Conservation (phyloP, 2,113 vertebrate genomes). For the Leptocoma aspasia region DNA sequence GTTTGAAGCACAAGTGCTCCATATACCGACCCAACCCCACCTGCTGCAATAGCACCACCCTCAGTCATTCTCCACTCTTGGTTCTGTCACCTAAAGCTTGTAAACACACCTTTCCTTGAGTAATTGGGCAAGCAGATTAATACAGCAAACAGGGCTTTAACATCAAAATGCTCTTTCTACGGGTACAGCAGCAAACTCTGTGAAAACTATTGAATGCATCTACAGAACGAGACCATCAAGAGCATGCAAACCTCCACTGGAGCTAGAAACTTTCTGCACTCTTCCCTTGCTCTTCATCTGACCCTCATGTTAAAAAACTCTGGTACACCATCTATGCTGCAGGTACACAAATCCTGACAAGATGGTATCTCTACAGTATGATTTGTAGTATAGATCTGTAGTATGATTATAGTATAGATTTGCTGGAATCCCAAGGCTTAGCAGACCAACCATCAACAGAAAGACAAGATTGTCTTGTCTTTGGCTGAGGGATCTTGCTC, state of each 20-base stretch:
- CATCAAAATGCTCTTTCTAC: background rate
- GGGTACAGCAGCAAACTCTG: background rate
- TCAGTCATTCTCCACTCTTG: background rate
- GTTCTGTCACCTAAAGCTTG: background rate
- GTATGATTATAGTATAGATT: no score
- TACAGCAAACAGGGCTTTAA: background rate
- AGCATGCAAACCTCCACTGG: background rate
- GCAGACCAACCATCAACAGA: background rate
- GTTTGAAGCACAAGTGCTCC: background rate
- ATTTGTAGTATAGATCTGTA: no score
- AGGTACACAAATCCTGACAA: background rate
- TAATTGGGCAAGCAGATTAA: background rate
- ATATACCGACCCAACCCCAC: background rate
- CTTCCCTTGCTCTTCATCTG: background rate
- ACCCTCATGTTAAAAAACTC: background rate
- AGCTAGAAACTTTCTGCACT: background rate
- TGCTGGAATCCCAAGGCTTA: background rate
- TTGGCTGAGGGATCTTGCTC: background rate
- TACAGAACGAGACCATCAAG: background rate
- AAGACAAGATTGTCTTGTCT: background rate
- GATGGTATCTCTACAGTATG: accelerated
- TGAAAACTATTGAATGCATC: background rate
- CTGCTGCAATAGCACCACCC: background rate
- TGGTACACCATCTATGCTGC: accelerated
- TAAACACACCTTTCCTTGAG: background rate